phyloP scores from a whole-genome alignment of 2,113 vertebrate species.

The Acrocephalus arundinaceus region DNA sequence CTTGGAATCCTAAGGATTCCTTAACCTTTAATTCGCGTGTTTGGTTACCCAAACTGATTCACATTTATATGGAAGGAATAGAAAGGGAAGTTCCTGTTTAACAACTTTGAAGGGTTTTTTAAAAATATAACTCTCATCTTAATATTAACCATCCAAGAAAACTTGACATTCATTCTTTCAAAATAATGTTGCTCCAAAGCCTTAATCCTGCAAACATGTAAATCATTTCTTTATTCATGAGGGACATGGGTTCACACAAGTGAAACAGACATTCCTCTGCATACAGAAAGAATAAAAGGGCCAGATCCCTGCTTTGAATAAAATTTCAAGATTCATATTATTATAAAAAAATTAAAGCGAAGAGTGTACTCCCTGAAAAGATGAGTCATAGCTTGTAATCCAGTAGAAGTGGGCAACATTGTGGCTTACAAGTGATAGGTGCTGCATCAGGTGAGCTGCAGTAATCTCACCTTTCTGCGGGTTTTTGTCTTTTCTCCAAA shows the following conservation, averaged over 20 bases:
- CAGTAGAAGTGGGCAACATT: neutral
- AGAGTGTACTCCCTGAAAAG: neutral
- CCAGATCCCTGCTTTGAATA: neutral
- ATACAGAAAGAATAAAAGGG: neutral
- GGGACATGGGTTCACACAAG: neutral
- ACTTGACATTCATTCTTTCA: neutral
- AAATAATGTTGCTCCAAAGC: neutral
- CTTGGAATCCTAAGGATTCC: too few relatives aligned
- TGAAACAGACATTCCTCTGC: neutral
- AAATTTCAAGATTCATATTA: neutral
- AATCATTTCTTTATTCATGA: neutral
- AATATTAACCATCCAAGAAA: neutral
- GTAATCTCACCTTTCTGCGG: neutral
- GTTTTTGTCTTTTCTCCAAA: neutral
- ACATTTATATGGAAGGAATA: neutral
- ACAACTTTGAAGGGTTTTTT: neutral
- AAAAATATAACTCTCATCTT: neutral
- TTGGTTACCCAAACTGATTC: neutral
- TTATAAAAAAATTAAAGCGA: neutral
- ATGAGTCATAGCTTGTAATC: neutral
- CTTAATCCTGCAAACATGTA: neutral
- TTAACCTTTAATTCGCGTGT: neutral
- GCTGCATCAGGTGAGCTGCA: neutral
- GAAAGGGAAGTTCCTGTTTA: neutral
- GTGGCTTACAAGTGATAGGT: neutral